Conservation (phyloP, 2,797 vertebrate genomes). For the Sebastiscus tertius region DNA sequence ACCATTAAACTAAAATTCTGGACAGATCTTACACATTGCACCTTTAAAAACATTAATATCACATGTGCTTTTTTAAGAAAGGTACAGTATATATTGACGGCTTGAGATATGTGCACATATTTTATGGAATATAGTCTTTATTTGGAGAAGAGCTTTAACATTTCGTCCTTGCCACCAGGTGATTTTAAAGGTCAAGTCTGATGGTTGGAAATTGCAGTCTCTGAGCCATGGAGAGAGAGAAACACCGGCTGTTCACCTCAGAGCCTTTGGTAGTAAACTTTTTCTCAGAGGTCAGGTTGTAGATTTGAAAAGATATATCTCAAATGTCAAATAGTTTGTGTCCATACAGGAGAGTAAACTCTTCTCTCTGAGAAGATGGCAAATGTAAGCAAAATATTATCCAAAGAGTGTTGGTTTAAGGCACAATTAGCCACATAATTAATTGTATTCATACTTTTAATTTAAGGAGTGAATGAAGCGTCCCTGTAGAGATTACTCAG, state of each 20-base stretch:
- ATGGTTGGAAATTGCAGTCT: constrained; percentile 8
- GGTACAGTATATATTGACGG: not conserved
- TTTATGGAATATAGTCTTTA: not conserved
- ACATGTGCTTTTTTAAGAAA: not conserved
- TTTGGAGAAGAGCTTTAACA: not conserved
- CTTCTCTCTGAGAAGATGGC: not conserved
- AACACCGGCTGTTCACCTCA: not conserved
- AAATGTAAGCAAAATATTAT: not conserved
- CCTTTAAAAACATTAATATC: not conserved
- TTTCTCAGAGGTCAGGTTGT: not conserved
- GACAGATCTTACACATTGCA: no score
- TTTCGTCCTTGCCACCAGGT: not conserved
- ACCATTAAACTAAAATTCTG: no score
- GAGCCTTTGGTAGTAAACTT: constrained; percentile 18
- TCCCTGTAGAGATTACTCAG: constrained; percentile 4
- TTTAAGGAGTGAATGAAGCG: constrained; percentile 1
- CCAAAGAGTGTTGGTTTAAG: not conserved
- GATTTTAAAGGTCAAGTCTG: constrained; percentile 44
- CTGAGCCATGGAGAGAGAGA: constrained; percentile 8
- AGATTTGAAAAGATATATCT: not conserved
- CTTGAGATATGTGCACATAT: not conserved
- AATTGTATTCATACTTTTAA: not conserved
- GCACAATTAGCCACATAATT: not conserved
- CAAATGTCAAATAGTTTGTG: constrained; percentile 33
- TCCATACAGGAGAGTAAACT: not conserved